Evolutionary conservation across 2,113 vertebrate species (phyloP).

Genomic region (Pseudopodoces humilis): DNA sequence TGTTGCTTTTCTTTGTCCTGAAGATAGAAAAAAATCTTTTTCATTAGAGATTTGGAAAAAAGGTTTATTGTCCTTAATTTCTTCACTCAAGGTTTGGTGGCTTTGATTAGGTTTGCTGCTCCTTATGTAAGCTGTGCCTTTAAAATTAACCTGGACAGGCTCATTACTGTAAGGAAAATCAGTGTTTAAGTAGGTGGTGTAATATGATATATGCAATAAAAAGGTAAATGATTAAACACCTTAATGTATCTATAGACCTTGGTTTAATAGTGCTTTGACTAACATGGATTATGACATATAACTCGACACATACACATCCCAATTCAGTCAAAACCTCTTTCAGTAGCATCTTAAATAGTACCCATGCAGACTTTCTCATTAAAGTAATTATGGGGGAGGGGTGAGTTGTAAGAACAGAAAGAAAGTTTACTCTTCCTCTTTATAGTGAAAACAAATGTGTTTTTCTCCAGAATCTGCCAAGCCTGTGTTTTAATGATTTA

Average conservation of each 20-base stretch:
- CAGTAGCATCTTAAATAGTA: background rate
- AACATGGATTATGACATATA: background rate
- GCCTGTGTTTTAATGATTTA: constrained; percentile 71
- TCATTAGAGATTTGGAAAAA: background rate
- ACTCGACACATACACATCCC: background rate
- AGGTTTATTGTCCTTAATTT: background rate
- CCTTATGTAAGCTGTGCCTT: background rate
- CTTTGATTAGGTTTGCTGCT: background rate
- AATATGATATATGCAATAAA: background rate
- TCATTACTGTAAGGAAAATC: background rate
- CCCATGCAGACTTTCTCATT: background rate
- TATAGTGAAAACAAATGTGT: constrained; percentile 75
- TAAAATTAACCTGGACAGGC: background rate
- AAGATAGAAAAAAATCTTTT: background rate
- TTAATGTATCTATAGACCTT: background rate
- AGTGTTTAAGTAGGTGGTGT: background rate
- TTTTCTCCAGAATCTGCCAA: constrained; percentile 73
- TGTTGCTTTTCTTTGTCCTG: background rate
- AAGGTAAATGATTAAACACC: background rate
- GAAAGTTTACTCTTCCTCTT: constrained; percentile 72
- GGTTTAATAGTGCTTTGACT: background rate
- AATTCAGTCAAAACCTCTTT: background rate
- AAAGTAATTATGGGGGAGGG: constrained; percentile 28
- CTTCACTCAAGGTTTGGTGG: background rate
- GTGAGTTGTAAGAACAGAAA: constrained; percentile 40